Evolutionary conservation across 2,113 vertebrate species (phyloP).

Genomic region (Nannospalax galili): DNA sequence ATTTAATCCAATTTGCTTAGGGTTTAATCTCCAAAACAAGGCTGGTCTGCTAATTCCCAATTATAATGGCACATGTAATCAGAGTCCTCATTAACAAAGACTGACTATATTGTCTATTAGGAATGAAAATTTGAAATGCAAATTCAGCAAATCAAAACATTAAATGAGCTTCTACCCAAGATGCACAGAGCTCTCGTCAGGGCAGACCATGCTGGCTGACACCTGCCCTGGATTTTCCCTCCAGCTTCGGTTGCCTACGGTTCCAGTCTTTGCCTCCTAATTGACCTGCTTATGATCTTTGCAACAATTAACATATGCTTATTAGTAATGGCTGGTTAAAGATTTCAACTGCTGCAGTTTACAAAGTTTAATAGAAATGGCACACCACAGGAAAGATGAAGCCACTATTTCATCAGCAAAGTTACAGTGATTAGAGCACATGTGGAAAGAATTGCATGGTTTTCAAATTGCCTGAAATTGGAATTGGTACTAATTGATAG

Average conservation of each 20-base stretch:
- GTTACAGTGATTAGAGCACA: conserved; percentile 75
- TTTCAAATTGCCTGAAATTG: conserved; percentile 81
- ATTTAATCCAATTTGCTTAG: conserved; percentile 91
- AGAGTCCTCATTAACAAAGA: conserved; percentile 92
- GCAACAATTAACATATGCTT: conserved; percentile 98
- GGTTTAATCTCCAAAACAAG: conserved; percentile 90
- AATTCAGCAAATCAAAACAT: conserved; percentile 92
- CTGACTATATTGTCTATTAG: conserved; percentile 91
- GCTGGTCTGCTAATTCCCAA: conserved; percentile 89
- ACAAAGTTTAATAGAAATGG: conserved; percentile 91
- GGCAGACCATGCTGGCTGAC: conserved; percentile 87
- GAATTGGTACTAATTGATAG: conserved; percentile 81
- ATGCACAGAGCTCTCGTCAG: conserved; percentile 88
- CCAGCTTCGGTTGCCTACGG: conserved; percentile 91
- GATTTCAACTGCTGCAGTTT: conserved; percentile 90
- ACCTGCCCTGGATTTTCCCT: conserved; percentile 92
- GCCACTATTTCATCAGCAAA: conserved; percentile 81
- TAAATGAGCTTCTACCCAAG: conserved; percentile 90
- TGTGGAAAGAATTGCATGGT: conserved; percentile 81
- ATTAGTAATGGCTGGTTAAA: conserved; percentile 97
- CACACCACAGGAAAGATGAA: conserved; percentile 86
- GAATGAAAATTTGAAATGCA: conserved; percentile 92
- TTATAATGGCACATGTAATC: conserved; percentile 92
- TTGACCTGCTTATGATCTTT: conserved; percentile 97
- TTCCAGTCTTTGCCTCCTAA: conserved; percentile 94